Conservation (phyloP, 2,113 vertebrate genomes). For the Entomyzon cyanotis region DNA sequence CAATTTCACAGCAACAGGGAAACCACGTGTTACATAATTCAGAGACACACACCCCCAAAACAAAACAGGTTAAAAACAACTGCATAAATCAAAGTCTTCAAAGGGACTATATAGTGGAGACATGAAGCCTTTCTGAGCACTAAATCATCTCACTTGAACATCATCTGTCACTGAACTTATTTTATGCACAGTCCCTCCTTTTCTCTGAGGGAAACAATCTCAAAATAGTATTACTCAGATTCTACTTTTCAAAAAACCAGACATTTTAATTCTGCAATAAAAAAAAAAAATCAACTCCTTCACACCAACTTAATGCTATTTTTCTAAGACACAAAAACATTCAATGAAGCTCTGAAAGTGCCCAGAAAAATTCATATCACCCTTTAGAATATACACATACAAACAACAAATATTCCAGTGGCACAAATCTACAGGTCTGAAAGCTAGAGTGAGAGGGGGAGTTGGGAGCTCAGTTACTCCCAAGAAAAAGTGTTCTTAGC, state of each 20-base stretch:
- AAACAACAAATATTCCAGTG: conserved; percentile 26
- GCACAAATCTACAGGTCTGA: background rate
- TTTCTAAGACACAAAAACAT: conserved; percentile 25
- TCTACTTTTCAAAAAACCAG: background rate
- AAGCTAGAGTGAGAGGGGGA: background rate
- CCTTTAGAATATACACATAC: conserved; percentile 45
- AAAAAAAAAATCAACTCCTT: background rate
- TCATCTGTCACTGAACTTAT: background rate
- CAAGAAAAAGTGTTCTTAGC: conserved; percentile 45
- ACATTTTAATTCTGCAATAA: background rate
- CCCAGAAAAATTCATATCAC: conserved; percentile 48
- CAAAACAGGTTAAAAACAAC: conserved; percentile 67
- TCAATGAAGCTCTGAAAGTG: conserved; percentile 24
- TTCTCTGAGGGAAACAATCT: conserved; percentile 24
- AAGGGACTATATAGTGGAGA: conserved; percentile 35
- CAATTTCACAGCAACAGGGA: conserved; percentile 74
- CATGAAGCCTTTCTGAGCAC: conserved; percentile 57
- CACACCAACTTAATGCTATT: background rate
- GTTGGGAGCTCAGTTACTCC: background rate
- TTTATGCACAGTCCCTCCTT: background rate
- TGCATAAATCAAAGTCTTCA: conserved; percentile 52
- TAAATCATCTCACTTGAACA: background rate
- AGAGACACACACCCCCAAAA: conserved; percentile 54
- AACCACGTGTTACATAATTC: conserved; percentile 76
- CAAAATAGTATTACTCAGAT: background rate